Base-by-base conservation (phyloP, 1,140 invertebrate species). In the Achroia grisella region DNA sequence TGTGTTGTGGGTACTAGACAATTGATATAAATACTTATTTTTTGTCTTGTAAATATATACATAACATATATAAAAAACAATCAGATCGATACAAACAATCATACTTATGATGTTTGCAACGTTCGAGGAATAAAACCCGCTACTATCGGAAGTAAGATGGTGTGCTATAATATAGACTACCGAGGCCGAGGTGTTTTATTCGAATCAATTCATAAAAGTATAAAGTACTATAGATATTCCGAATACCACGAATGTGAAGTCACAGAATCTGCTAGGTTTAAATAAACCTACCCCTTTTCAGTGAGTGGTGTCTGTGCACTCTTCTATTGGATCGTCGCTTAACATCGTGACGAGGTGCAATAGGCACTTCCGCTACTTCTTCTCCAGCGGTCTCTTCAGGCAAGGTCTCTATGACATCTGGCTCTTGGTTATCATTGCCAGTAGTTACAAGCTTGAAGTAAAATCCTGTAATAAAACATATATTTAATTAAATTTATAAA, bases 401-500 rank as follows among this genome's bases (percentile, higher is more conserved):
- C 28, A 81, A 34, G 1, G 75, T 70, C 30, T 84, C 75, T 13
- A 76, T 77, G 6, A 72, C 66, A 33, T 75, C 70, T 0, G 62
- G 57, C 31, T 75, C 71, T 15, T 76, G 71, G n/a, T 62, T 67
- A n/a, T 75, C 74, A 10, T 70, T 71, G 5, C 74, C 74, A 11
- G 67, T 66, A 9, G 70, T 79, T 14, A 84, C 78, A 29, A 84
- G 44, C 34, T 79, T 82, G 39, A 71, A 48, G 46, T 82, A 84
- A 41, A 76, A 73, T 28, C 71, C 79, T 83, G 27, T 1, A 63
- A n/a, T n/a, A n/a, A 64, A 13, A 40, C n/a, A 66, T 63, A 34
- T 91, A 90, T 61, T 95, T 95, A 47, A 91, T 87, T 9, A 33
- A 5, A 10, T 10, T 33, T 33, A 5, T 1, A 33, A 33, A 33